These are phyloP conservation scores for Creontiades dilutus DNA, from an alignment of 2,888 invertebrate genomes.

Conservation along the genomic window DNA sequence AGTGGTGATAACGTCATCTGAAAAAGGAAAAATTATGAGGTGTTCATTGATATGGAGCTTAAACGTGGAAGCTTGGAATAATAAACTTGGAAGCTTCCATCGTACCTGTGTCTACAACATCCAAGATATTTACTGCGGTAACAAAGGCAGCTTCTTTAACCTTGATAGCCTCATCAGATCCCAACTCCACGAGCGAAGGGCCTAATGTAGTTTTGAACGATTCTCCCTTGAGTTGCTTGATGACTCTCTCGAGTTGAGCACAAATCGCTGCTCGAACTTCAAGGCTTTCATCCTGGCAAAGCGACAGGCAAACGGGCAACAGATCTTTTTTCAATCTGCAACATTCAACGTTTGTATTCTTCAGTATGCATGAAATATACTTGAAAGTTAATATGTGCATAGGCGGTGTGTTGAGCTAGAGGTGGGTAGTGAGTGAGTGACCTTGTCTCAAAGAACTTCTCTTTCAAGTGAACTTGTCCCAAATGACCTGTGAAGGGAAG, in stretches of 20 bases:
- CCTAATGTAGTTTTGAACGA: slow-evolving; percentile 73
- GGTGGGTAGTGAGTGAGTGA: too few species aligned
- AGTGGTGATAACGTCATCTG: slow-evolving; percentile 72
- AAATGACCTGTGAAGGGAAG: too few species aligned
- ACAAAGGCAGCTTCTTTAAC: slow-evolving; percentile 84
- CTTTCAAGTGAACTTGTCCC: too few species aligned
- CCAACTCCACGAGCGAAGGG: slow-evolving; percentile 82
- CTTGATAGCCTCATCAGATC: slow-evolving; percentile 84
- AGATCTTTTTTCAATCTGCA: slow-evolving; percentile 81
- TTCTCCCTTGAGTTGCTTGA: slow-evolving; percentile 82
- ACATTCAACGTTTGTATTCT: background rate
- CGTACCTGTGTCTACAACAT: slow-evolving; percentile 82
- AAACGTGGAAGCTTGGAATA: too few species aligned
- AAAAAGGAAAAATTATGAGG: slow-evolving; percentile 75
- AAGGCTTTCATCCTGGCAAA: slow-evolving; percentile 85
- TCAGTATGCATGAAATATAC: too few species aligned
- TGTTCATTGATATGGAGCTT: too few species aligned
- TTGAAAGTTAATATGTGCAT: too few species aligned
- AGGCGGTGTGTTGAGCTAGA: too few species aligned
- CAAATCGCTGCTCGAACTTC: slow-evolving; percentile 86
- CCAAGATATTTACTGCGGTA: slow-evolving; percentile 83
- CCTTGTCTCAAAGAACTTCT: too few species aligned
- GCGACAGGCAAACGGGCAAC: slow-evolving; percentile 84
- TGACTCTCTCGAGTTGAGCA: slow-evolving; percentile 83
- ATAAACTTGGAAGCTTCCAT: too few species aligned